phyloP scores from a whole-genome alignment of 2,113 vertebrate species.

The Pyrgilauda ruficollis region DNA sequence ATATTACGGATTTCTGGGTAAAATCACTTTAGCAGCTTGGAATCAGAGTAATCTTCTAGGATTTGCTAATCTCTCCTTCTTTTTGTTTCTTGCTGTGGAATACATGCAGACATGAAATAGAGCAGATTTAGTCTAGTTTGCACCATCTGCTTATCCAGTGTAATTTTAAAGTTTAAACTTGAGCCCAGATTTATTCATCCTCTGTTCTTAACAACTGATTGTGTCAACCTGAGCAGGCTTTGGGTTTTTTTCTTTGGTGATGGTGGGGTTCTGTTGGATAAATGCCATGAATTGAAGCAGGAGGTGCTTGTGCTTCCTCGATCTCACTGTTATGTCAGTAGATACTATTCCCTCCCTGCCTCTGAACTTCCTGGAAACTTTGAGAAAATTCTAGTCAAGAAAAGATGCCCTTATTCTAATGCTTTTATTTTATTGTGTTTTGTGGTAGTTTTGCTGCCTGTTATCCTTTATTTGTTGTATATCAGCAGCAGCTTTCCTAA shows the following conservation, averaged over 20 bases:
- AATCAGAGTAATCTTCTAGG: background rate
- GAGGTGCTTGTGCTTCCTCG: background rate
- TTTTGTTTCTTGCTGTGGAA: background rate
- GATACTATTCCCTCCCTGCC: background rate
- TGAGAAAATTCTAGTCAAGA: background rate
- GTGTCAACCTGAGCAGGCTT: background rate
- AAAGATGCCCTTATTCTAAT: background rate
- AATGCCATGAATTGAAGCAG: background rate
- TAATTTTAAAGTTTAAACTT: slow-evolving; percentile 16
- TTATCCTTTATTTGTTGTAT: background rate
- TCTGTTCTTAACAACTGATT: background rate
- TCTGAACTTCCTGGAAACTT: background rate
- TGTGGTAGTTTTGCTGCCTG: background rate
- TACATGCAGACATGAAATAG: background rate
- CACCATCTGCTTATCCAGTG: slow-evolving; percentile 9
- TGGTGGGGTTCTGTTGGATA: background rate
- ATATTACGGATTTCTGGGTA: background rate
- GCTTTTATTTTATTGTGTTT: background rate
- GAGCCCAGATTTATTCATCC: background rate
- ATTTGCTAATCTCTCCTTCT: background rate
- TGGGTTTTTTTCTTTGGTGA: background rate
- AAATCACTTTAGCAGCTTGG: background rate
- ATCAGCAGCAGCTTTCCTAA: background rate
- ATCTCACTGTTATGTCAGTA: background rate
- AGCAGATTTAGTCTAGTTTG: background rate